A percentile compares a stretch with the other conserved stretches of the same genome.
Evolutionary conservation across 2,797 vertebrate genomes (phyloP).

Genomic region (Pteropus rufus): DNA sequence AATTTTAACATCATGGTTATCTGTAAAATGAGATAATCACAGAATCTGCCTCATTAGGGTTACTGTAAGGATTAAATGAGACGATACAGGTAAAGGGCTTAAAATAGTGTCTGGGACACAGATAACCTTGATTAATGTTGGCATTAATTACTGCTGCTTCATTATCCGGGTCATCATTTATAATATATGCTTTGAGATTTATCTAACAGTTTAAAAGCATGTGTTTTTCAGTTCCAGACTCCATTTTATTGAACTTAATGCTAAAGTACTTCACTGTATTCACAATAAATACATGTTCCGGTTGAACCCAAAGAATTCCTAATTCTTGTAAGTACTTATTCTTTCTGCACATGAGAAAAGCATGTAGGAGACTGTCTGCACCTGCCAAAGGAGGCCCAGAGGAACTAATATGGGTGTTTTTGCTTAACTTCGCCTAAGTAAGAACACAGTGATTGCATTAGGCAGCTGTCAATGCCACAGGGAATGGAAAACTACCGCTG

Average conservation of each 20-base stretch:
- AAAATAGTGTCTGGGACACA: background rate
- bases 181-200: slow-evolving; percentile 34
- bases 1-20: background rate
- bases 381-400: background rate
- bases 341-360: background rate
- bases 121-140: background rate
- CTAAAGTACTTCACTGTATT: slow-evolving; percentile 44
- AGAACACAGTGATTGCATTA: background rate
- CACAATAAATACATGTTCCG: slow-evolving; percentile 40
- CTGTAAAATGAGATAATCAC: background rate
- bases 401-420: accelerated
- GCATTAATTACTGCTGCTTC: background rate
- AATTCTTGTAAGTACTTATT: background rate
- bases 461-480: background rate
- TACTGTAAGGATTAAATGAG: background rate
- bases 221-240: slow-evolving; percentile 55
- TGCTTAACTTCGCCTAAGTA: background rate
- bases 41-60: background rate
- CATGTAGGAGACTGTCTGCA: background rate
- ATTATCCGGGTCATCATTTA: slow-evolving; percentile 46
- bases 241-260: slow-evolving; percentile 62
- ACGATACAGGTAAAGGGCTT: background rate
- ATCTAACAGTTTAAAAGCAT: slow-evolving; percentile 40
- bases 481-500: slow-evolving; percentile 59
- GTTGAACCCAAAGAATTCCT: slow-evolving; percentile 37